Evolutionary conservation across 2,113 vertebrate genomes (phyloP), one percentile per base, ranked within the genome.

Genomic region (Festucalex cinctus): DNA sequence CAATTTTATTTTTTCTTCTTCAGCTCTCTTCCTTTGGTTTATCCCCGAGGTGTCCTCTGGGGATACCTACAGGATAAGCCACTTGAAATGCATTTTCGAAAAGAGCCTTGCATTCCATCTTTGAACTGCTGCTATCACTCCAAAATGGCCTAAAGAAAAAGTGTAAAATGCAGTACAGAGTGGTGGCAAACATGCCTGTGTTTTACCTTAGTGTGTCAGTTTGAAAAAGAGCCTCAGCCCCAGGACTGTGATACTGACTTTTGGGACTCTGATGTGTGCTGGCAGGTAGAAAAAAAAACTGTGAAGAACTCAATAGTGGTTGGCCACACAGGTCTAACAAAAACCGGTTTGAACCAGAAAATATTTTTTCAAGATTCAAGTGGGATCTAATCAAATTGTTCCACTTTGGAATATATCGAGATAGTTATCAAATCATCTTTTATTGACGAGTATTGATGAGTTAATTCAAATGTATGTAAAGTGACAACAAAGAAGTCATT

Each of bases 11-110:
- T 51, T 78, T 81, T 70, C 82, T 57, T 63, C 69, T 60, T 79
- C 77, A 20, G 46, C 64, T 83, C 83, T 88, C 86, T 86, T 85
- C 69, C 78, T 87, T 85, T 86, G 74, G 76, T 90, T 87, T 88
- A 88, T 89, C 87, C 89, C 87, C 63, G 80, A 86, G 88, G 86
- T 89, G 84, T 86, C 83, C 88, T 89, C 86, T 86, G 81, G 85
- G 87, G 84, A 80, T 89, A 88, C 84, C 88, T 85, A 77, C 67
- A 71, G 85, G 83, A 83, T 89, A 85, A 88, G 87, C 83, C 84
- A 90, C 88, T 85, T 84, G 79, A 88, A 90, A 86, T 83, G 81
- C 82, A 83, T 85, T 82, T 90, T 84, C 83, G 77, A 83, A 90
- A 88, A 87, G 48, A 87, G 82, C 75, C 74, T 78, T 81, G 66